A percentile compares a stretch with the other conserved stretches of the same genome.
phyloP scores from a whole-genome alignment of 2,888 invertebrate species.

The Tenthredo amoena region DNA sequence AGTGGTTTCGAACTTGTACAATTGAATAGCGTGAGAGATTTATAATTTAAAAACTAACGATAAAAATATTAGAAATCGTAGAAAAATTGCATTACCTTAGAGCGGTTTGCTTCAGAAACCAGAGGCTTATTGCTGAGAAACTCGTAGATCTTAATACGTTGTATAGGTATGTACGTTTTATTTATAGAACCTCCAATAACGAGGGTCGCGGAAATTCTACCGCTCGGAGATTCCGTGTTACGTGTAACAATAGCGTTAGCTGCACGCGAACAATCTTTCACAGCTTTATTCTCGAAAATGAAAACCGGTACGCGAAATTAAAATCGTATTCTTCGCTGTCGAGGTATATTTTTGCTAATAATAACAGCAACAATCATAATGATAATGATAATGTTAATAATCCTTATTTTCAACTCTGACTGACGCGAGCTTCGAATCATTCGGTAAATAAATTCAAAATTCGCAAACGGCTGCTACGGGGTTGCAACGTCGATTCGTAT shows the following conservation, averaged over 20 bases:
- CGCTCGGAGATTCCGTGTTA: constrained; percentile 16
- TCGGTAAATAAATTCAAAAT: constrained; percentile 10
- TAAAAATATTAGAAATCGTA: background rate
- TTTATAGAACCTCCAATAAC: constrained; percentile 27
- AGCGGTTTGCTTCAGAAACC: background rate
- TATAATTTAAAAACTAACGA: background rate
- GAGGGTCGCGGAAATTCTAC: background rate
- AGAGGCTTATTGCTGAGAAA: constrained; percentile 9
- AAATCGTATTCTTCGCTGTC: background rate
- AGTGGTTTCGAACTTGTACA: background rate
- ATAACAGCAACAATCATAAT: background rate
- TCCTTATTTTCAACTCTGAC: background rate
- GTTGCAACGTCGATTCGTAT: constrained; percentile 18
- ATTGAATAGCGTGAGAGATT: background rate
- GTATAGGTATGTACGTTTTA: constrained; percentile 18
- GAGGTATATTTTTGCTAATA: background rate
- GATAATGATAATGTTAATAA: background rate
- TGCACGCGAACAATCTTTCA: constrained; percentile 31
- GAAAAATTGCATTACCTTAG: background rate
- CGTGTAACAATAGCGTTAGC: constrained; percentile 26
- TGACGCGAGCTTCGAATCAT: background rate
- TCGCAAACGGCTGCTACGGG: background rate
- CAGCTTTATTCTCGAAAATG: background rate
- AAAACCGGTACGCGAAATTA: background rate
- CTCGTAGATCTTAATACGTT: constrained; percentile 23